Percentiles rank a stretch among this genome's conserved stretches.
Evolutionary conservation across 2,113 vertebrate species (phyloP).

Genomic region (Canis aureus): DNA sequence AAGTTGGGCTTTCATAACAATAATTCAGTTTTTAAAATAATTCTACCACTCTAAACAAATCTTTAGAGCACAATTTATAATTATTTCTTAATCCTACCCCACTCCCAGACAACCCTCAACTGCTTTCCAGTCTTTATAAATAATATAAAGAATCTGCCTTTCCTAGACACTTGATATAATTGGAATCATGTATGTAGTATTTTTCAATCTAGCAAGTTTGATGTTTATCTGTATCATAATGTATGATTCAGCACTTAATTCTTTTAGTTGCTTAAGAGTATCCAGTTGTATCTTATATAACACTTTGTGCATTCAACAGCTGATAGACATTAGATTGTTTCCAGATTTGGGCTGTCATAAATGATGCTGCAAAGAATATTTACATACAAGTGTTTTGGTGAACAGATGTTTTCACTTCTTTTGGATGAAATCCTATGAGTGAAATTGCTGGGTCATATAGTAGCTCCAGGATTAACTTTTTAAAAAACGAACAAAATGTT

Average conservation of each 20-base stretch:
- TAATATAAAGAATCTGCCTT: background rate
- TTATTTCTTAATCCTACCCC: background rate
- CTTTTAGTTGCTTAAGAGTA: background rate
- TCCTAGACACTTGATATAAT: background rate
- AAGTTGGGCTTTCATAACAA: background rate
- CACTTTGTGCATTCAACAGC: background rate
- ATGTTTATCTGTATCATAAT: background rate
- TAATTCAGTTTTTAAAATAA: background rate
- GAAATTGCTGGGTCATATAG: background rate
- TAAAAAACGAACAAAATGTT: constrained; percentile 35
- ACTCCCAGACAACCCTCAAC: background rate
- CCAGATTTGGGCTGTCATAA: background rate
- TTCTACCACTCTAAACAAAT: background rate
- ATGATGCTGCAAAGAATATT: background rate
- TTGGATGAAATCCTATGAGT: background rate
- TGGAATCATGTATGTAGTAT: background rate
- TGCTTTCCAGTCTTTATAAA: background rate
- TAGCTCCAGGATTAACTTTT: constrained; percentile 48
- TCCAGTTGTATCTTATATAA: background rate
- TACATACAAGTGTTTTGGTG: background rate
- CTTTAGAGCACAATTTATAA: background rate
- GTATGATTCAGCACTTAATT: background rate
- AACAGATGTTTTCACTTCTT: background rate
- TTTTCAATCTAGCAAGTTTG: background rate
- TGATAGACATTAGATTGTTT: background rate